These are phyloP conservation scores for Molossus alvarezi DNA, from an alignment of 2,797 vertebrate species.

Conservation along the genomic window DNA sequence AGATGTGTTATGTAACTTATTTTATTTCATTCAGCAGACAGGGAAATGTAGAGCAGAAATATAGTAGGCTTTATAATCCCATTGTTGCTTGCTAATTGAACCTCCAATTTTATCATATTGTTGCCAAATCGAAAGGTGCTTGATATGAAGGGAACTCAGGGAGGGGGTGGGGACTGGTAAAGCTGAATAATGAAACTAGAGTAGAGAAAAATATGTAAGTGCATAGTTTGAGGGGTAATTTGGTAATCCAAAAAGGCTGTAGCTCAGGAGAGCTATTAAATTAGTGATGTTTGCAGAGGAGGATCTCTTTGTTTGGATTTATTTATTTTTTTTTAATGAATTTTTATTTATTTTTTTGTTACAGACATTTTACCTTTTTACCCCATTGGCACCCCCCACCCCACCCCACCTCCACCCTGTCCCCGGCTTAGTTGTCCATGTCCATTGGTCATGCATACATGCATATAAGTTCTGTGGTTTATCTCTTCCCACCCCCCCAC, in stretches of 20 bases:
- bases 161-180: neutral
- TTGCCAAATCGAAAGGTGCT: neutral
- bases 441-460: no score
- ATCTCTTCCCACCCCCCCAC: no score
- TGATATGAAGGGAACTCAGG: neutral
- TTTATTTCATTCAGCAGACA: neutral
- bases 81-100: conserved; percentile 6
- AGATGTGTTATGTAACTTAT: neutral
- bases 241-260: neutral
- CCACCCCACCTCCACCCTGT: no score
- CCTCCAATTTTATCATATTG: neutral
- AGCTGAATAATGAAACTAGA: neutral
- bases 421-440: no score
- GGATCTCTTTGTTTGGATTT: neutral
- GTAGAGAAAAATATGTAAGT: neutral
- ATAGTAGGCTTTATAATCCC: neutral
- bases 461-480: no score
- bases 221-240: no score
- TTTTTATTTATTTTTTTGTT: no score
- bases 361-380: no score
- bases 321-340: no score
- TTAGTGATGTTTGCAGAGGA: neutral
- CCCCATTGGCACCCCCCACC: no score
- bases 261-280: neutral
- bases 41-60: neutral